Evolutionary conservation across 2,888 invertebrate species (phyloP).

Genomic region (Caenorhabditis sp.): DNA sequence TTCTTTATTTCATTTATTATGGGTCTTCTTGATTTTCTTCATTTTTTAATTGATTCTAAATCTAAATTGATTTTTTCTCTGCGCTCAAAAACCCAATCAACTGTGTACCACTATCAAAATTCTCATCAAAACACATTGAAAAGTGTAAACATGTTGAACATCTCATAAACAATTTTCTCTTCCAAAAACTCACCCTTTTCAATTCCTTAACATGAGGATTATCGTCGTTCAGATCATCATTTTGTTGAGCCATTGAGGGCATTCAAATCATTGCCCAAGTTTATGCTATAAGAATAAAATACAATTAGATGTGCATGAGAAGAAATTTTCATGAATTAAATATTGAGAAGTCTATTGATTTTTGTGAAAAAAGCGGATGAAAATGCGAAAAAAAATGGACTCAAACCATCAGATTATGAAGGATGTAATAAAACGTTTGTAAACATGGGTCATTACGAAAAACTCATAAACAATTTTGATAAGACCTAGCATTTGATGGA

Average conservation of each 20-base stretch:
- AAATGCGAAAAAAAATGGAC: slow-evolving; percentile 3
- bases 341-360: not conserved
- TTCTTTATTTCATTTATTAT: no score
- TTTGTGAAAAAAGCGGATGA: not conserved
- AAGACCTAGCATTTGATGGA: not conserved
- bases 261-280: slow-evolving; percentile 38
- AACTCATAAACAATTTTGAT: not conserved
- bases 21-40: no score
- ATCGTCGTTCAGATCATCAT: slow-evolving; percentile 53
- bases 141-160: no score
- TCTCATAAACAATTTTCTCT: not conserved
- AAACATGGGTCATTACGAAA: not conserved
- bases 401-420: not conserved
- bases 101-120: no score
- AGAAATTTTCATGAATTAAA: slow-evolving; percentile 3
- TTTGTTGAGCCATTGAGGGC: slow-evolving; percentile 42
- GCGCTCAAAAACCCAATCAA: no score
- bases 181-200: slow-evolving; percentile 38
- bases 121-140: no score
- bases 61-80: not conserved
- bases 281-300: not conserved
- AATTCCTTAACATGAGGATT: slow-evolving; percentile 59
- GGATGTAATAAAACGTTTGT: not conserved
- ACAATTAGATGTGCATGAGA: slow-evolving; percentile 9
- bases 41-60: not conserved